Evolutionary conservation across 1,140 invertebrate species (phyloP).

Genomic region (Dendrolimus punctatus): DNA sequence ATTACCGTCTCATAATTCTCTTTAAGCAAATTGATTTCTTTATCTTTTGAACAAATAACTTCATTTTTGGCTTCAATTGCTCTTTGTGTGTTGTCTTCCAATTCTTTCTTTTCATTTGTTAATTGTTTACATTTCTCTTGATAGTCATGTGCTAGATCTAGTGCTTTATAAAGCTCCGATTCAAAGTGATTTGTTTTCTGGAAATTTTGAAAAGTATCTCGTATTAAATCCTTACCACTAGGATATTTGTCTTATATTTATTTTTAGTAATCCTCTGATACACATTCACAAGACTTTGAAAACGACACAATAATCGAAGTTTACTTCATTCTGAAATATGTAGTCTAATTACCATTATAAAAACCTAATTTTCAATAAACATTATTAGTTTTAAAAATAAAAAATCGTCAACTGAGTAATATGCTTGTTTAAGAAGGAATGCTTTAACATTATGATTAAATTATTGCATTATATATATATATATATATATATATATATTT

Average conservation of each 20-base stretch:
- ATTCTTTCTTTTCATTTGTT: slow-evolving; percentile 34
- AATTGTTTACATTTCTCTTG: slow-evolving; percentile 76
- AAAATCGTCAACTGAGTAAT: too few species aligned
- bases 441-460: too few species aligned
- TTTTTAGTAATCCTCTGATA: background rate
- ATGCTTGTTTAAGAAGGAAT: too few species aligned
- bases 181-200: slow-evolving; percentile 77
- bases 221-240: background rate
- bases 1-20: slow-evolving; percentile 68
- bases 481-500: too few species aligned
- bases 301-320: background rate
- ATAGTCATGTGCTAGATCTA: slow-evolving; percentile 77
- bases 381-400: too few species aligned
- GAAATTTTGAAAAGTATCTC: slow-evolving; percentile 14
- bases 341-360: too few species aligned
- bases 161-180: slow-evolving; percentile 77
- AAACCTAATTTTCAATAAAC: too few species aligned
- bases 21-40: slow-evolving; percentile 58
- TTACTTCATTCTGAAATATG: too few species aligned
- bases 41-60: slow-evolving; percentile 48
- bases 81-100: slow-evolving; percentile 31
- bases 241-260: too few species aligned
- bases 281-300: background rate
- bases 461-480: too few species aligned
- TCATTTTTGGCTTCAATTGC: slow-evolving; percentile 29